These are phyloP conservation scores for Orchesellides sinensis DNA, from an alignment of 2,888 invertebrate species.

Conservation along the genomic window DNA sequence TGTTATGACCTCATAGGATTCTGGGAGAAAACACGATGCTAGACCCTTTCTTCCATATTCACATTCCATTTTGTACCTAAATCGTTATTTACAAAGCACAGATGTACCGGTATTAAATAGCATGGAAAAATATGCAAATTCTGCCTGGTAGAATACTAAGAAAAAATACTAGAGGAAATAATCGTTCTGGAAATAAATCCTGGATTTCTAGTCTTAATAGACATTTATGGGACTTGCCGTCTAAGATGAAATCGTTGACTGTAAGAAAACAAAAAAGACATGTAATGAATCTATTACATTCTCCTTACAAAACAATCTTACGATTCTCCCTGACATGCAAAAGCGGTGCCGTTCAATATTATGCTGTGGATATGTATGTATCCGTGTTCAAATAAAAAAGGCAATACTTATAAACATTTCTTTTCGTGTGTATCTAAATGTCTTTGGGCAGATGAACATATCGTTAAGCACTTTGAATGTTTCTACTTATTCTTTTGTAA, in stretches of 20 bases:
- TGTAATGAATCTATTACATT: conserved; percentile 36
- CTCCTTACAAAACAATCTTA: conserved; percentile 25
- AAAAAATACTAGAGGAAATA: conserved; percentile 3
- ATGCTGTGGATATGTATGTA: conserved; percentile 30
- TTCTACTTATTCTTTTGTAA: conserved; percentile 9
- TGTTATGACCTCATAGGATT: neutral
- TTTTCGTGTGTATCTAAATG: too few relatives aligned
- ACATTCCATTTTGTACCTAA: too few relatives aligned
- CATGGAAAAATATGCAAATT: conserved; percentile 30
- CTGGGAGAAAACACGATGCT: conserved; percentile 8
- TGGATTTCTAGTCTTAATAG: conserved; percentile 13
- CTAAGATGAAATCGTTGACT: conserved; percentile 9
- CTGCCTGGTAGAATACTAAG: conserved; percentile 1
- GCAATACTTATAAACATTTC: neutral
- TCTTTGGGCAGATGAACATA: neutral
- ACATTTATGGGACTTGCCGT: conserved; percentile 41
- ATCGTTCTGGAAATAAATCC: conserved; percentile 35
- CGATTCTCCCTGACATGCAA: conserved; percentile 30
- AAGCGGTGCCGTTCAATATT: conserved; percentile 31
- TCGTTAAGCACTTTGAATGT: neutral
- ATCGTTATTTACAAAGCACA: too few relatives aligned
- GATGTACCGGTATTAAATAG: too few relatives aligned
- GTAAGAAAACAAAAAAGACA: conserved; percentile 28
- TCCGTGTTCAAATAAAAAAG: neutral
- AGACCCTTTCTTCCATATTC: conserved; percentile 1